Evolutionary conservation across 2,797 vertebrate species (phyloP).

Genomic region (Garrulus glandarius): DNA sequence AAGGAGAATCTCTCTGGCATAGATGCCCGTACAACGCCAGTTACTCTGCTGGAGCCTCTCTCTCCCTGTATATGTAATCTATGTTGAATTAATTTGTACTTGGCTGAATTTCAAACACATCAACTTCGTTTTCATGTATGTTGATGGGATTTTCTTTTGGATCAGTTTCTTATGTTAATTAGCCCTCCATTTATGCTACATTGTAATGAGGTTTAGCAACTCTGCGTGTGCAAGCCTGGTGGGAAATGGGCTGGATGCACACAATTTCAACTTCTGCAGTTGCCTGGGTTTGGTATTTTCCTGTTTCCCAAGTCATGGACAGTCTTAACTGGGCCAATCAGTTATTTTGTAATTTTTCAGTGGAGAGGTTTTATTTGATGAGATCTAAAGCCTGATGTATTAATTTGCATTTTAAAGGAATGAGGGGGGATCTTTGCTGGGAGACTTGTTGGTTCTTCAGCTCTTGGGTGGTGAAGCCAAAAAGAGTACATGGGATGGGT

Average conservation of each 20-base stretch:
- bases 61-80: constrained; percentile 24
- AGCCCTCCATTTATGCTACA: constrained; percentile 33
- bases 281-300: neutral
- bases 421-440: neutral
- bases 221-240: neutral
- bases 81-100: constrained; percentile 63
- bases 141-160: constrained; percentile 54
- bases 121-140: constrained; percentile 50
- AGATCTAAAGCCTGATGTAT: neutral
- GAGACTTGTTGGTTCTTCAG: neutral
- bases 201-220: constrained; percentile 47
- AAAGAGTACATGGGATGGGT: neutral
- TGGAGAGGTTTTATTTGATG: neutral
- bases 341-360: neutral
- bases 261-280: neutral
- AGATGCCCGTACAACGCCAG: neutral
- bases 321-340: neutral
- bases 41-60: constrained; percentile 46
- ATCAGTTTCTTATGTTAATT: constrained; percentile 50
- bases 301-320: neutral
- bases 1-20: neutral
- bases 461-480: neutral
- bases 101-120: constrained; percentile 56
- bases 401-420: neutral
- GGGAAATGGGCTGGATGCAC: constrained; percentile 6